Evolutionary conservation across 1,140 invertebrate genomes (phyloP).

Genomic region (Drosophila repletoides): DNA sequence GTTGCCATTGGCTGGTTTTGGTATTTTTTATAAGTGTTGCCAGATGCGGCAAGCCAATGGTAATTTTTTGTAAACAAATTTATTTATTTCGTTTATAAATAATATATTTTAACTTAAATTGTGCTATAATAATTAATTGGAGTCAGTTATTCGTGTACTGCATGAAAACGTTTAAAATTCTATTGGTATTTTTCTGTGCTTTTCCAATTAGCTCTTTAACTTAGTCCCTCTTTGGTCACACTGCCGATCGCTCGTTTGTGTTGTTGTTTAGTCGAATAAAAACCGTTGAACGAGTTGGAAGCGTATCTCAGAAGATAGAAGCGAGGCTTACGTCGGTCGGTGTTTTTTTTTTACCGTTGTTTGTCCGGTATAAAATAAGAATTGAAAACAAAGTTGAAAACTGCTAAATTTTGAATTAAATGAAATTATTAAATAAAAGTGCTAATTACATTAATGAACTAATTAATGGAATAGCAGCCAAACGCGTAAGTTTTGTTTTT

Average conservation of each 20-base stretch:
- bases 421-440: constrained; percentile 27
- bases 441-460: constrained; percentile 23
- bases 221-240: constrained; percentile 6
- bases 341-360: constrained; percentile 52
- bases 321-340: constrained; percentile 51
- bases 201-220: not conserved
- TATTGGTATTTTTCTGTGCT: not conserved
- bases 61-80: too few relatives aligned
- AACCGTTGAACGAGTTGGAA: constrained; percentile 50
- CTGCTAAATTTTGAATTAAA: too few relatives aligned
- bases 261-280: constrained; percentile 47
- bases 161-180: not conserved
- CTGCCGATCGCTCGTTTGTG: not conserved
- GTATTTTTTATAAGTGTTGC: too few relatives aligned
- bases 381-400: constrained; percentile 19
- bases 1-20: not conserved
- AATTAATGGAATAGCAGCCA: constrained; percentile 10
- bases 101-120: too few relatives aligned
- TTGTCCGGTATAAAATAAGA: constrained; percentile 39
- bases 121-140: too few relatives aligned
- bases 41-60: too few relatives aligned
- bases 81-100: too few relatives aligned
- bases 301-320: constrained; percentile 43
- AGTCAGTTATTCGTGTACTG: too few relatives aligned
- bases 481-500: constrained; percentile 61